These are phyloP conservation scores for Cyphomyrus plagiostoma DNA, from an alignment of 2,113 vertebrate species.

Conservation along the genomic window DNA sequence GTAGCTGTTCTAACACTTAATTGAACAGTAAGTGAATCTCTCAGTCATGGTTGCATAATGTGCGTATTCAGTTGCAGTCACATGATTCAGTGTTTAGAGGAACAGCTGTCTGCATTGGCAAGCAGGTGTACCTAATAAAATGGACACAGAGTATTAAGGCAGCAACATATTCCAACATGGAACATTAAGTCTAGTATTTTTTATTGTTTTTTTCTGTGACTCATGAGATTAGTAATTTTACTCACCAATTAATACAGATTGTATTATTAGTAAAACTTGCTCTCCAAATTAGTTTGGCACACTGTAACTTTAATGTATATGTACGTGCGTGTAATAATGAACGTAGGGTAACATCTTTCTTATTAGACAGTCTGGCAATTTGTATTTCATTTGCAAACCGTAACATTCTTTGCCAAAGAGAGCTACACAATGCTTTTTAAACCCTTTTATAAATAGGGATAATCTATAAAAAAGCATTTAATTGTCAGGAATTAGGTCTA, in stretches of 20 bases:
- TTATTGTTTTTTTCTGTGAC: neutral
- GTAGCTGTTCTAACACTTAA: neutral
- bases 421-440: slow-evolving; percentile 44
- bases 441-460: slow-evolving; percentile 61
- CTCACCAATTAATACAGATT: neutral
- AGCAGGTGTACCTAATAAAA: neutral
- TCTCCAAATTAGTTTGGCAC: neutral
- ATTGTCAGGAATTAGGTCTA: slow-evolving; percentile 85
- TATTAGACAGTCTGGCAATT: neutral
- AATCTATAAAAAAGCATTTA: slow-evolving; percentile 77
- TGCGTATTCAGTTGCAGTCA: neutral
- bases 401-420: slow-evolving; percentile 42
- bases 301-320: neutral
- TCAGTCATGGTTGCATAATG: neutral
- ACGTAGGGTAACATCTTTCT: neutral
- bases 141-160: neutral
- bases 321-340: neutral
- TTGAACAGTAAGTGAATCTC: neutral
- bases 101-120: neutral
- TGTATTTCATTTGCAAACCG: slow-evolving; percentile 31
- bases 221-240: neutral
- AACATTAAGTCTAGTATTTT: neutral
- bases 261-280: neutral
- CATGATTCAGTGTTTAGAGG: neutral
- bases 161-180: neutral